Conservation (phyloP, 1,140 invertebrate species). For the Catajapyx aquilonaris region DNA sequence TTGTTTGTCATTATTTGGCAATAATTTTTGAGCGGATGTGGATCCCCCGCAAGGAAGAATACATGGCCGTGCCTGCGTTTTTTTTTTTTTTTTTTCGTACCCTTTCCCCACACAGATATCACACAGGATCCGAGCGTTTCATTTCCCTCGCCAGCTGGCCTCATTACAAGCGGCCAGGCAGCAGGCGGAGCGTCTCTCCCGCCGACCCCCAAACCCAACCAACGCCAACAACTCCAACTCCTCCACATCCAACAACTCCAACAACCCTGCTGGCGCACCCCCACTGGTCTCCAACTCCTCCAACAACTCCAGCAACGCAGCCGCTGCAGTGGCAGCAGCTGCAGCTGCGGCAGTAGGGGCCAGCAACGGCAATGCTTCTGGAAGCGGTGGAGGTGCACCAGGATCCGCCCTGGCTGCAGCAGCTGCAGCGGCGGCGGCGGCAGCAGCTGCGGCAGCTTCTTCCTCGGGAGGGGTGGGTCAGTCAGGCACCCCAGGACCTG, state of each 20-base stretch:
- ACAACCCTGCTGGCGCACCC: neutral
- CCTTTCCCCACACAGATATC: too few species aligned
- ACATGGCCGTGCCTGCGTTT: too few species aligned
- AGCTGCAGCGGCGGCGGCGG: neutral
- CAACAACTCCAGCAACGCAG: neutral
- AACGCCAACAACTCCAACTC: too few species aligned
- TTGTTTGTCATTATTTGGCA: too few species aligned
- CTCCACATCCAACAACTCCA: constrained; percentile 1
- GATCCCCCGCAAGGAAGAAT: too few species aligned
- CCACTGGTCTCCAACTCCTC: neutral
- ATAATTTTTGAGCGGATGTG: too few species aligned
- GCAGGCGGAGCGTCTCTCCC: neutral
- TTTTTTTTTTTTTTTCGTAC: too few species aligned
- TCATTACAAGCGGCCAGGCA: neutral
- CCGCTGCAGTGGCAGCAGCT: neutral
- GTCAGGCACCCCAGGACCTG: neutral
- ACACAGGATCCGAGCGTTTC: too few species aligned
- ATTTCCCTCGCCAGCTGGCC: too few species aligned
- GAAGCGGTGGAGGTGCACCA: neutral
- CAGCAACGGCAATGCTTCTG: neutral
- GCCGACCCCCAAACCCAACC: neutral
- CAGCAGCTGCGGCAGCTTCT: neutral
- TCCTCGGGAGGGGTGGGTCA: neutral
- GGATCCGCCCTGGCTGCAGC: neutral
- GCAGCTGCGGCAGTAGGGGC: neutral